A percentile compares a stretch with the other conserved stretches of the same genome.
These are phyloP conservation scores for Thecophora atra DNA, from an alignment of 2,888 invertebrate genomes.

Conservation along the genomic window DNA sequence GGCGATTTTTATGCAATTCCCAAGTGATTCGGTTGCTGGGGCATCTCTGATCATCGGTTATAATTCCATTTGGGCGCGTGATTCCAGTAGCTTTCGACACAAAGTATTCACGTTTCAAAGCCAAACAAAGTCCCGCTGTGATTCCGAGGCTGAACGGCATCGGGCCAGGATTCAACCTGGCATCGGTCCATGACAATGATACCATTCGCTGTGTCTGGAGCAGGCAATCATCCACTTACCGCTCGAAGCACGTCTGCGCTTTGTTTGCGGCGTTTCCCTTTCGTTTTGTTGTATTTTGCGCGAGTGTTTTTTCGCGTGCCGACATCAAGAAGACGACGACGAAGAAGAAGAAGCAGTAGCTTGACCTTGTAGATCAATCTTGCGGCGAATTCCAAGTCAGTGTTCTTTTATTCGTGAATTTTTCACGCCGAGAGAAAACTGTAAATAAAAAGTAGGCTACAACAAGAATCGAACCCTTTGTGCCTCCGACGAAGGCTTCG, in stretches of 20 bases:
- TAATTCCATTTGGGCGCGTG: constrained; percentile 17
- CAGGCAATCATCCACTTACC: constrained; percentile 30
- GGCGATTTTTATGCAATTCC: background rate
- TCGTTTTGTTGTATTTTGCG: background rate
- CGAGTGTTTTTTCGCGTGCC: background rate
- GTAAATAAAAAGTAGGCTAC: constrained; percentile 49
- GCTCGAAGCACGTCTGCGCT: constrained; percentile 32
- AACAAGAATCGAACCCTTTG: constrained; percentile 37
- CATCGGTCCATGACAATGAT: constrained; percentile 2
- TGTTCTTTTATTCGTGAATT: constrained; percentile 30
- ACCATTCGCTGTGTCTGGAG: background rate
- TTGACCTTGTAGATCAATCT: constrained; percentile 44
- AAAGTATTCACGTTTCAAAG: background rate
- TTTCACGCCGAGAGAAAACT: constrained; percentile 28
- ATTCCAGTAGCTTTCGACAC: constrained; percentile 27
- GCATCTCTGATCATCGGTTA: background rate
- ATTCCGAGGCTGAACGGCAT: background rate
- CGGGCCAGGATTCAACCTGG: background rate
- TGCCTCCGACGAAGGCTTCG: constrained; percentile 29
- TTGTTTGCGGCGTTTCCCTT: constrained; percentile 21
- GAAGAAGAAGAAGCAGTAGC: constrained; percentile 8
- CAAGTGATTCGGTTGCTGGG: background rate
- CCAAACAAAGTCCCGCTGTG: constrained; percentile 2
- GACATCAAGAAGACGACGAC: constrained; percentile 23
- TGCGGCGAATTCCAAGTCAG: constrained; percentile 28